Percentiles rank a stretch among this genome's conserved stretches.
Conservation (phyloP, 2,797 vertebrate species). For the Chelmon rostratus region DNA sequence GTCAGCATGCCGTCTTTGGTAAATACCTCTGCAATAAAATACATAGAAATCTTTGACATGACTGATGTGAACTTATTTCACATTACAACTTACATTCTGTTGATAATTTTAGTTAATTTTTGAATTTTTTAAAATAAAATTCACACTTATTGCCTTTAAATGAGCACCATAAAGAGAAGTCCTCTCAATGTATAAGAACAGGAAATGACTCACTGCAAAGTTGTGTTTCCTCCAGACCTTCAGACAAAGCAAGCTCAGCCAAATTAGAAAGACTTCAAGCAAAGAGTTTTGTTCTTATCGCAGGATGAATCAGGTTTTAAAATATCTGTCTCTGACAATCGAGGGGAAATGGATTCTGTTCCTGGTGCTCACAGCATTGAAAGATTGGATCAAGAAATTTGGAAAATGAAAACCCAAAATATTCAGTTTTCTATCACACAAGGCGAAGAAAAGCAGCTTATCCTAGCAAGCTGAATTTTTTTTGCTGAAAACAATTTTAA, state of each 20-base stretch:
- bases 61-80: too few species aligned
- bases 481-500: neutral
- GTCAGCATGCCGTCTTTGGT: too few species aligned
- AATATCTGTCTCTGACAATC: neutral
- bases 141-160: neutral
- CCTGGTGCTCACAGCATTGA: neutral
- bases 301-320: neutral
- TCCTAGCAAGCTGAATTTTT: too few species aligned
- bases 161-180: neutral
- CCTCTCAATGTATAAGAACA: constrained; percentile 42
- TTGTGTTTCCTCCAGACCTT: constrained; percentile 42
- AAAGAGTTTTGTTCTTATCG: neutral
- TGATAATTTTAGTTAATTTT: too few species aligned
- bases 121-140: too few species aligned
- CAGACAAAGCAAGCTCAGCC: neutral
- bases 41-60: too few species aligned
- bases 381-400: neutral
- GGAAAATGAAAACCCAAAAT: neutral
- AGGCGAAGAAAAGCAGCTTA: neutral
- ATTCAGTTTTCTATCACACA: constrained; percentile 2
- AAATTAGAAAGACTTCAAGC: neutral
- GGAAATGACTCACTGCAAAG: constrained; percentile 48
- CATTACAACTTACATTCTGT: too few species aligned
- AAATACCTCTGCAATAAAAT: too few species aligned
- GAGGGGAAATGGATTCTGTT: neutral